Percentiles rank a stretch among this genome's conserved stretches.
phyloP scores from a whole-genome alignment of 2,888 invertebrate genomes.

The Noctua pronuba region DNA sequence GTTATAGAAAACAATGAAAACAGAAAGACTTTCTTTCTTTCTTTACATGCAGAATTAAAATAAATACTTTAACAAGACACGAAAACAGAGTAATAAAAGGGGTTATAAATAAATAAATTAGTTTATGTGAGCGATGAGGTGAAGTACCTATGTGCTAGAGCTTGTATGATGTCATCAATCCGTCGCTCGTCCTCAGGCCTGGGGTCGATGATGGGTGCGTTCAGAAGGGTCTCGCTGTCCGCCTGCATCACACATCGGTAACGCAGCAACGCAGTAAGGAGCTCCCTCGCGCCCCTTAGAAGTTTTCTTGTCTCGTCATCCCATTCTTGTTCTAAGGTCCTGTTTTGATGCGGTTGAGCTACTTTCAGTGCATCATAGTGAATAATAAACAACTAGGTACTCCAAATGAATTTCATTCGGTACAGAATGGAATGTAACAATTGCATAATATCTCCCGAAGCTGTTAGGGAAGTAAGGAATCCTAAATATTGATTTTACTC shows the following conservation, averaged over 20 bases:
- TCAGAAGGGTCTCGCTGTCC: slow-evolving; percentile 76
- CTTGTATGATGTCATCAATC: slow-evolving; percentile 79
- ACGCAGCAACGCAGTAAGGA: slow-evolving; percentile 79
- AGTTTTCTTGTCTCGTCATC: slow-evolving; percentile 73
- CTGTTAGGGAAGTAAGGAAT: not conserved
- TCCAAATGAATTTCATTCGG: not conserved
- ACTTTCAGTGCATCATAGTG: not conserved
- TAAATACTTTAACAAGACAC: not conserved
- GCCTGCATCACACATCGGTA: slow-evolving; percentile 80
- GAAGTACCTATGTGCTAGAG: slow-evolving; percentile 78
- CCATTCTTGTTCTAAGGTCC: slow-evolving; percentile 85
- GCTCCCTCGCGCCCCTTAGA: slow-evolving; percentile 81
- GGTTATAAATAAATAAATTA: not conserved
- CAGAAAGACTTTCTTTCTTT: too few relatives aligned
- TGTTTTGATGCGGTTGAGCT: slow-evolving; percentile 49
- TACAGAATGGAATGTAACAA: not conserved
- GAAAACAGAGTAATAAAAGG: not conserved
- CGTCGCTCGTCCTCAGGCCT: slow-evolving; percentile 76
- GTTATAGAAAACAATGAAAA: too few relatives aligned
- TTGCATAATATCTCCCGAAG: not conserved
- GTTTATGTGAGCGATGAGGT: not conserved
- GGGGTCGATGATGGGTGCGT: slow-evolving; percentile 78
- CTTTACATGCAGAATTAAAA: too few relatives aligned
- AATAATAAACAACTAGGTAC: not conserved
- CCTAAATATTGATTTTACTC: not conserved